phyloP scores from a whole-genome alignment of 2,888 invertebrate species.

The Microplitis deprimator region DNA sequence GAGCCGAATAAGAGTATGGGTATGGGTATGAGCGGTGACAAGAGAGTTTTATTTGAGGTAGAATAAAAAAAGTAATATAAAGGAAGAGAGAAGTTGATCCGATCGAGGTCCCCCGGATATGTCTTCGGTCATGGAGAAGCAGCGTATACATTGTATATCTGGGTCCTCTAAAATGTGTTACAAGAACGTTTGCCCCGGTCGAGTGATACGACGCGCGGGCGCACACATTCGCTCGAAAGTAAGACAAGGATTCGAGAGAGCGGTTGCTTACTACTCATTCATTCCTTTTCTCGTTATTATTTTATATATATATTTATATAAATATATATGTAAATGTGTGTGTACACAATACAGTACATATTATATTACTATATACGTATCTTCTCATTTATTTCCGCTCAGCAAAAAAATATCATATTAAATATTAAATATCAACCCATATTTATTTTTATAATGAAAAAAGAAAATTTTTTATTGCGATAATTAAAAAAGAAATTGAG shows the following conservation, averaged over 20 bases:
- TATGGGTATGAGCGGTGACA: background rate
- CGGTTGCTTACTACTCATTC: constrained; percentile 40
- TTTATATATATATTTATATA: background rate
- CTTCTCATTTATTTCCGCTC: constrained; percentile 1
- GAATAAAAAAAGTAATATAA: constrained; percentile 19
- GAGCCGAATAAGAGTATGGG: background rate
- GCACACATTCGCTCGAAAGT: constrained; percentile 54
- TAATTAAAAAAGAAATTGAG: no score
- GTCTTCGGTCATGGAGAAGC: constrained; percentile 45
- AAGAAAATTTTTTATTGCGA: no score
- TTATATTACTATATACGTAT: background rate
- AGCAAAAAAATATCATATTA: background rate
- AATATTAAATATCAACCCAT: background rate
- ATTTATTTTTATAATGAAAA: background rate
- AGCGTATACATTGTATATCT: constrained; percentile 50
- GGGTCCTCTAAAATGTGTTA: constrained; percentile 61
- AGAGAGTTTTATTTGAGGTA: constrained; percentile 4
- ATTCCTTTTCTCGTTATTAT: constrained; percentile 27
- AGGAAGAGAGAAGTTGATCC: constrained; percentile 34
- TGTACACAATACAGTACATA: background rate
- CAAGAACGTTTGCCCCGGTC: constrained; percentile 57
- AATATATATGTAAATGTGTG: background rate
- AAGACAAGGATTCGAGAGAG: constrained; percentile 59
- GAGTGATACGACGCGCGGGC: constrained; percentile 50
- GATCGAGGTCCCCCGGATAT: constrained; percentile 39